A percentile compares a stretch with the other conserved stretches of the same genome.
Conservation (phyloP, 2,797 vertebrate genomes). For the Poecilia velifera region DNA sequence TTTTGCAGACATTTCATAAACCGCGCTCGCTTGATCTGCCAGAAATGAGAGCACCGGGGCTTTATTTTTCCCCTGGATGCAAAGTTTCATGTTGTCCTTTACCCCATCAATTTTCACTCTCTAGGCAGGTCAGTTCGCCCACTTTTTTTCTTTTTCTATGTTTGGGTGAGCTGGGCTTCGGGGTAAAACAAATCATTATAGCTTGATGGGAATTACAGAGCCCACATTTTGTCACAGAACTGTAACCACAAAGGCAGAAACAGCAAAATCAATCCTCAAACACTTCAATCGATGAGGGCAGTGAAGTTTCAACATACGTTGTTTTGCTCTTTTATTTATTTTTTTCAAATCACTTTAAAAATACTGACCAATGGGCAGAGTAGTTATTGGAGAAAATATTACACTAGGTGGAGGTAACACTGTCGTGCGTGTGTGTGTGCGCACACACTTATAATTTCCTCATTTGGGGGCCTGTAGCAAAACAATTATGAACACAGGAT, state of each 20-base stretch:
- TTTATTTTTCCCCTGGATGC: constrained; percentile 28
- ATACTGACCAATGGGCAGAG: constrained; percentile 30
- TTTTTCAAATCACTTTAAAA: constrained; percentile 44
- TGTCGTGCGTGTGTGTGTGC: neutral
- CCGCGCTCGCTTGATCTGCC: constrained; percentile 48
- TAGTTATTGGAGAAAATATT: constrained; percentile 55
- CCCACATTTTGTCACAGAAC: constrained; percentile 47
- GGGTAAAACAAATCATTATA: constrained; percentile 56
- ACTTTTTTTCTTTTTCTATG: constrained; percentile 48
- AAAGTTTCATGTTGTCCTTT: constrained; percentile 17
- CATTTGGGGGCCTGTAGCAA: constrained; percentile 61
- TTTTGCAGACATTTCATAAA: constrained; percentile 62
- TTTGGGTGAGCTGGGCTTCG: constrained; percentile 36
- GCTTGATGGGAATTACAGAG: constrained; percentile 58
- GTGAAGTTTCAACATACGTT: constrained; percentile 41
- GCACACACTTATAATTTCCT: constrained; percentile 63
- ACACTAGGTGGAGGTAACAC: constrained; percentile 31
- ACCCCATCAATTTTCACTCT: constrained; percentile 45
- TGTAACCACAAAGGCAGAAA: constrained; percentile 53
- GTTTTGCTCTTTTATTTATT: constrained; percentile 11
- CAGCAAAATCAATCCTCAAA: constrained; percentile 67
- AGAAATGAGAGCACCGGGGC: constrained; percentile 44
- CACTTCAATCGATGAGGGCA: constrained; percentile 53
- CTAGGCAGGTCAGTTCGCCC: constrained; percentile 42
- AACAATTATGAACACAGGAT: constrained; percentile 70